phyloP scores from a whole-genome alignment of 2,888 invertebrate species.

The Nowickia ferox region DNA sequence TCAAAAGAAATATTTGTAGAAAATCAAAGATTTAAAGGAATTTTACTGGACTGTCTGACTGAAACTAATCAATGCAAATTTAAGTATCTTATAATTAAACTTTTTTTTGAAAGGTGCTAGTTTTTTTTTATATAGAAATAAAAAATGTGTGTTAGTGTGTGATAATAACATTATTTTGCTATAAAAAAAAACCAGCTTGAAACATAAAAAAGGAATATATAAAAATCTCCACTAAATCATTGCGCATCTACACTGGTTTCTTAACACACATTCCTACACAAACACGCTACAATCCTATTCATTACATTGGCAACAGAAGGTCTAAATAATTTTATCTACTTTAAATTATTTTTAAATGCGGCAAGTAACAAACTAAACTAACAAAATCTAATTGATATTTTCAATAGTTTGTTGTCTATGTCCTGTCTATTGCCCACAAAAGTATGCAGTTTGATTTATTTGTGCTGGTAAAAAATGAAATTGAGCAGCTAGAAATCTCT shows the following conservation, averaged over 20 bases:
- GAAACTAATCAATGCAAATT: conserved; percentile 1
- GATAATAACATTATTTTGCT: conserved; percentile 62
- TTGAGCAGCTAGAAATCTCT: conserved; percentile 61
- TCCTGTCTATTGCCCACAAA: neutral
- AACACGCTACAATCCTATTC: neutral
- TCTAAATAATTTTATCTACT: too few relatives aligned
- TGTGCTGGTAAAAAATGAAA: conserved; percentile 9
- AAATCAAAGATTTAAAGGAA: neutral
- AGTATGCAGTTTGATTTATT: conserved; percentile 48
- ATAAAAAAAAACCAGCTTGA: conserved; percentile 60
- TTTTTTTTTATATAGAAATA: neutral
- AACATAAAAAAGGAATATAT: conserved; percentile 36
- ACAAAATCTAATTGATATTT: neutral
- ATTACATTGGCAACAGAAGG: neutral
- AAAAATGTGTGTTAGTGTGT: conserved; percentile 54
- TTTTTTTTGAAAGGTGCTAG: conserved; percentile 10
- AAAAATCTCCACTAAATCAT: conserved; percentile 67
- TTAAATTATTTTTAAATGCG: too few relatives aligned
- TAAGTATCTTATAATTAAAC: neutral
- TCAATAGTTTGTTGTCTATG: neutral
- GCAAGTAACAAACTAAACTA: neutral
- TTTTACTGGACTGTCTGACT: neutral
- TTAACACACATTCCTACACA: conserved; percentile 23
- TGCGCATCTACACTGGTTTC: conserved; percentile 69
- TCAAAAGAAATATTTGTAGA: neutral